Base-by-base conservation (phyloP, 1,140 invertebrate species). In the Caerostris darwini region DNA sequence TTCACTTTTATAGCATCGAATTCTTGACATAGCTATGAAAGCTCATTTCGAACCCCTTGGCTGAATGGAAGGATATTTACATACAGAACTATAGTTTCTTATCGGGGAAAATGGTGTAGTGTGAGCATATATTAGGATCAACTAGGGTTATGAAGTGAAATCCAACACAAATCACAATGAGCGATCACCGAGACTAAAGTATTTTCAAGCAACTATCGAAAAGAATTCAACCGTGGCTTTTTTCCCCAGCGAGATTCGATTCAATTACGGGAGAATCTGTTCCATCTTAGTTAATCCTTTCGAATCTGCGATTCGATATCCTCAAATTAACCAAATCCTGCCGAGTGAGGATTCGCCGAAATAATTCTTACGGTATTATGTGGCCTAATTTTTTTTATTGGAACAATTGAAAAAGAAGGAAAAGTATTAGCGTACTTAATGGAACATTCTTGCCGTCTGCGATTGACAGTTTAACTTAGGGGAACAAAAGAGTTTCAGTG, bases 1-100 rank as follows among this genome's bases (percentile, higher is more conserved):
- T 92, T 92, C 90, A 92, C 90, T 92, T 92, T 92, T 85, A 92
- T 69, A 85, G 81, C 90, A 53, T 85, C 34, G 81, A 67, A 92
- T 83, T 92, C 81, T 83, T 54, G 77, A 85, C 50, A 85, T 81
- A 61, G 90, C 89, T 81, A 90, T 90, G 89, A 90, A 90, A 90
- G 59, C 64, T 59, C 57, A 58, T 83, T 92, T 92, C 54, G 17
- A 61, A 64, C 14, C n/a, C 57, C 34, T 57, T 17, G 57, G 69
- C 50, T 92, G 58, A 83, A 85, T 92, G 90, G 53, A 69, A 67
- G 34, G 50, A 34, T 92, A 85, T 85, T 92, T 92, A 85, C 90
- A 92, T 92, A 85, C 82, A 85, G 58, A 92, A 85, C 58, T 92
- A 34, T 14, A 8, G 53, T 77, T 69, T 57, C 77, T 92, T 85